These are phyloP conservation scores for Gopherus flavomarginatus DNA, from an alignment of 2,113 vertebrate species.

Conservation along the genomic window DNA sequence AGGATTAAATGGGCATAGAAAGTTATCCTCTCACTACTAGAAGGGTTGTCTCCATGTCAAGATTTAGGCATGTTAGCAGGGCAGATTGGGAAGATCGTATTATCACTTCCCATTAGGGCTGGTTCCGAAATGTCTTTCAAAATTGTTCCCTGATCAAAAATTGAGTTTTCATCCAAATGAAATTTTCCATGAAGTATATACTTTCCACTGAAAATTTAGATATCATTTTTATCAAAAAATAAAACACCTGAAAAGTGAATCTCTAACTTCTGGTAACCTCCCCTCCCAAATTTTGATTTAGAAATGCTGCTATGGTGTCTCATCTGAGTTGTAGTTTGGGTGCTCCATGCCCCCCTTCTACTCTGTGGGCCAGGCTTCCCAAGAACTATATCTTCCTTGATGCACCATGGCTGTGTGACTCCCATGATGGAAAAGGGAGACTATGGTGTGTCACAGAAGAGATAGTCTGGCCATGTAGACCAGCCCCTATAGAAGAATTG, in stretches of 20 bases:
- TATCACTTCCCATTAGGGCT: neutral
- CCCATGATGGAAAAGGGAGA: neutral
- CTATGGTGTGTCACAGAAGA: neutral
- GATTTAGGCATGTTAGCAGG: neutral
- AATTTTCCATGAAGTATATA: neutral
- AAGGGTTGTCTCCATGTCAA: accelerated
- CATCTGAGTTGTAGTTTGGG: neutral
- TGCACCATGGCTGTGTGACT: neutral
- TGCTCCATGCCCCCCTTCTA: neutral
- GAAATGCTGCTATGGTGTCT: neutral
- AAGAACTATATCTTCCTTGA: neutral
- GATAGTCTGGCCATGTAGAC: neutral
- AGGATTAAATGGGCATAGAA: neutral
- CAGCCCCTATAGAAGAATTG: neutral
- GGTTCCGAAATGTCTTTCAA: neutral
- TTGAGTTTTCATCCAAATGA: neutral
- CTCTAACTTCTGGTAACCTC: neutral
- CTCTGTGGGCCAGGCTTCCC: neutral
- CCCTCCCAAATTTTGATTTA: neutral
- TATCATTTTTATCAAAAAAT: neutral
- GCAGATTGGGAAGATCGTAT: neutral
- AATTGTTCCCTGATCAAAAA: neutral
- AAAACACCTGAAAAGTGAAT: no score
- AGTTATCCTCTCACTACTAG: neutral
- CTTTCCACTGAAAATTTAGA: neutral